These are phyloP conservation scores for Linnaemya tessellans DNA, from an alignment of 2,888 invertebrate species.

Conservation along the genomic window DNA sequence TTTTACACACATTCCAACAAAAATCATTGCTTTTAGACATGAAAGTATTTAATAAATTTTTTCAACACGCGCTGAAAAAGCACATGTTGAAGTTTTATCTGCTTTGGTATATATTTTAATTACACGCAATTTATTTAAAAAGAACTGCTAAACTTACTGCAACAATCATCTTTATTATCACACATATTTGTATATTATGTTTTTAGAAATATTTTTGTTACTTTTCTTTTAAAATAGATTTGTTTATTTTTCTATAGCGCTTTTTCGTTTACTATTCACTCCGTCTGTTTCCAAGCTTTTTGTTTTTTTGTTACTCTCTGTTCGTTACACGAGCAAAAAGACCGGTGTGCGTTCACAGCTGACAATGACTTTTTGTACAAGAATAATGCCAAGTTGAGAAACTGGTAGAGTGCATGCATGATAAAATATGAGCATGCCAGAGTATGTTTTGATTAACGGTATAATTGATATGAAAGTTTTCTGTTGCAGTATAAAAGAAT, in stretches of 20 bases:
- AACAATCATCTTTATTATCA: constrained; percentile 67
- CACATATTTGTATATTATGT: constrained; percentile 65
- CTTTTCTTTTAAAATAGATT: constrained; percentile 39
- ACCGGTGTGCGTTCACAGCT: constrained; percentile 58
- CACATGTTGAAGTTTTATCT: constrained; percentile 20
- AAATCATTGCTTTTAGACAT: background rate
- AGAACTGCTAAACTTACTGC: constrained; percentile 69
- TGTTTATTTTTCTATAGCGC: constrained; percentile 58
- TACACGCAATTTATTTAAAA: background rate
- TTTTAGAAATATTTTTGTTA: constrained; percentile 27
- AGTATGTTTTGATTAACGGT: background rate
- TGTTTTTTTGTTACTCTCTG: constrained; percentile 52
- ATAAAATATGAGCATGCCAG: constrained; percentile 33
- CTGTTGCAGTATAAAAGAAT: no score
- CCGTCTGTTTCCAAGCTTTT: constrained; percentile 36
- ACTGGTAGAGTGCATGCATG: background rate
- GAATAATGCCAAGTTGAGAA: constrained; percentile 53
- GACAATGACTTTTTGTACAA: constrained; percentile 32
- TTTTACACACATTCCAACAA: background rate
- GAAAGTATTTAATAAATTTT: background rate
- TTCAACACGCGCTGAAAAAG: constrained; percentile 10
- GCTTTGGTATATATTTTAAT: background rate
- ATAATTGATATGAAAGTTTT: background rate
- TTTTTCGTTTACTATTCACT: constrained; percentile 36
- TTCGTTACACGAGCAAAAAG: background rate